Evolutionary conservation across 53 echinoderm and acorn worm genomes (phyloP).

Genomic region (Hippasteria phrygiana): DNA sequence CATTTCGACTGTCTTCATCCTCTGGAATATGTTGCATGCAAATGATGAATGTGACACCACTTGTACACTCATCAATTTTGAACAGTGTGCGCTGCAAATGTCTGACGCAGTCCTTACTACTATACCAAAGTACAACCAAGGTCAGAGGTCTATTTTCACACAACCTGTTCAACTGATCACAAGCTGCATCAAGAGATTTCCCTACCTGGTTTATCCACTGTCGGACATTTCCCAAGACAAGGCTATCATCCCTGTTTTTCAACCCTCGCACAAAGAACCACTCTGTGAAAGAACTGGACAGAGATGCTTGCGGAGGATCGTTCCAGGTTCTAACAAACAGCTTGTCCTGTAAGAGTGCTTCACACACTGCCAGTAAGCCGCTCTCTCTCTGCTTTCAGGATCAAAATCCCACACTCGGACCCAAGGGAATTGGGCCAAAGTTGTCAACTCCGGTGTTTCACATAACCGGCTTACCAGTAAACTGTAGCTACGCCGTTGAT

Average conservation of each 20-base stretch:
- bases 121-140: constrained; percentile 58
- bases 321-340: constrained; percentile 43
- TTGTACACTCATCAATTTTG: constrained; percentile 42
- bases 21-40: constrained; percentile 40
- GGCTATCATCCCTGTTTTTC: neutral
- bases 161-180: constrained; percentile 23
- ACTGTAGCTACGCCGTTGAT: constrained; percentile 29
- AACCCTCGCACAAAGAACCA: constrained; percentile 55
- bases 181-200: neutral
- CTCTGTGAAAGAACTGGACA: neutral
- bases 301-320: constrained; percentile 13
- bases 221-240: neutral
- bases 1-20: neutral
- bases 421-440: constrained; percentile 41
- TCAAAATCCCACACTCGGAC: constrained; percentile 67
- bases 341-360: neutral
- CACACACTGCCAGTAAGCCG: constrained; percentile 51
- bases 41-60: constrained; percentile 30
- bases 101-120: constrained; percentile 4
- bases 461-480: constrained; percentile 7
- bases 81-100: constrained; percentile 16
- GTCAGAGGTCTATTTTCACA: constrained; percentile 54
- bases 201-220: constrained; percentile 34
- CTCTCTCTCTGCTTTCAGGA: constrained; percentile 31
- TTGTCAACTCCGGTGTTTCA: neutral